Percentiles rank a stretch among this genome's conserved stretches.
Conservation (phyloP, 2,113 vertebrate genomes). For the Austrofundulus limnaeus region DNA sequence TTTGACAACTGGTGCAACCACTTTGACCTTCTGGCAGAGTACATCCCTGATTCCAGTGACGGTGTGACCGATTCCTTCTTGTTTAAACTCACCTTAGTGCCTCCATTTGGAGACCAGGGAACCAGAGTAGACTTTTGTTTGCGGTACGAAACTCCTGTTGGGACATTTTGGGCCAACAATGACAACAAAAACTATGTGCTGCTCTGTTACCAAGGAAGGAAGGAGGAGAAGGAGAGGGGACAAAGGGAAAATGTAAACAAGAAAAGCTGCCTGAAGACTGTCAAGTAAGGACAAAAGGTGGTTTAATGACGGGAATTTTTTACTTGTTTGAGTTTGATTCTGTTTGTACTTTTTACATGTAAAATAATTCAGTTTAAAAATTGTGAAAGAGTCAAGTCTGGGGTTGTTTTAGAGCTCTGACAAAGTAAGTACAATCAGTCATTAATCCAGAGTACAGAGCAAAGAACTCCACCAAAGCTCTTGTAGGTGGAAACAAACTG, state of each 20-base stretch:
- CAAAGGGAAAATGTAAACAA: conserved; percentile 75
- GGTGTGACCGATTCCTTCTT: conserved; percentile 86
- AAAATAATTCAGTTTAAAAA: background rate
- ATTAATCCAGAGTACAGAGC: no score
- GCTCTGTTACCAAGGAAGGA: conserved; percentile 83
- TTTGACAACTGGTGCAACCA: conserved; percentile 89
- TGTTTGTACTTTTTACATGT: background rate
- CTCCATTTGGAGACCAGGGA: conserved; percentile 83
- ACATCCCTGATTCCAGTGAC: conserved; percentile 84
- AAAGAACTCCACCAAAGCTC: no score
- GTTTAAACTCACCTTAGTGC: conserved; percentile 88
- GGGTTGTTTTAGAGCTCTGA: no score
- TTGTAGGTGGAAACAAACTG: no score
- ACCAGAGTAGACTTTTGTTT: conserved; percentile 91
- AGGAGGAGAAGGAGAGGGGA: conserved; percentile 57
- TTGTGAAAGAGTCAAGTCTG: no score
- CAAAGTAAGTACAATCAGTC: no score
- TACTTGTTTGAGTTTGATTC: no score
- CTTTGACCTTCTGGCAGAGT: conserved; percentile 91
- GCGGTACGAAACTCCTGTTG: conserved; percentile 88
- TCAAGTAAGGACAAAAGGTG: conserved; percentile 78
- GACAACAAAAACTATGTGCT: conserved; percentile 85
- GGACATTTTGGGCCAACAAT: conserved; percentile 95
- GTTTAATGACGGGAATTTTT: background rate
- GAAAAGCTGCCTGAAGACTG: conserved; percentile 91